Evolutionary conservation across 1,140 invertebrate species (phyloP).

Genomic region (Ceratitis capitata): DNA sequence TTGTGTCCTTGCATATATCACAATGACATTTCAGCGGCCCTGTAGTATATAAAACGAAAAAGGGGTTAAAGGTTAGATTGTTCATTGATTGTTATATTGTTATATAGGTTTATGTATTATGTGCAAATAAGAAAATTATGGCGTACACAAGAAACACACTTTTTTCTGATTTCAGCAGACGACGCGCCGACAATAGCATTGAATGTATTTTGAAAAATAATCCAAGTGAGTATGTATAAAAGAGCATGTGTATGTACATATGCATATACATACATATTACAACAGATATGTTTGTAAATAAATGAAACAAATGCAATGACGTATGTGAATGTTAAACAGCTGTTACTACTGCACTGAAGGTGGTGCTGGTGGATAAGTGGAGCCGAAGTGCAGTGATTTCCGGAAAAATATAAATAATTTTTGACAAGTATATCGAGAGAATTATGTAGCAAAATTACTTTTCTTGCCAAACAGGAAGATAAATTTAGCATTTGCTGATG

Average conservation of each 20-base stretch:
- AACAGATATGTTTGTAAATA: background rate
- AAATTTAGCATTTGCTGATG: background rate
- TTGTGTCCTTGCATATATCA: slow-evolving; percentile 79
- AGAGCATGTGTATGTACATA: background rate
- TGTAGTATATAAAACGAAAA: slow-evolving; percentile 58
- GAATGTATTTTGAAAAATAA: background rate
- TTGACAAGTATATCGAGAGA: background rate
- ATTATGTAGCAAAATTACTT: background rate
- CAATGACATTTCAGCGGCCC: slow-evolving; percentile 77
- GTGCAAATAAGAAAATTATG: background rate
- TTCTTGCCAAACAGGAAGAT: background rate
- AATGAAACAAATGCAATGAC: slow-evolving; percentile 31
- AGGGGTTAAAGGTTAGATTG: background rate
- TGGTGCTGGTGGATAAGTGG: background rate
- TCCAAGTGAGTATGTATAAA: background rate
- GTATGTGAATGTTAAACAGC: background rate
- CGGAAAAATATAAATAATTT: slow-evolving; percentile 24
- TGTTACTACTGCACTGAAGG: background rate
- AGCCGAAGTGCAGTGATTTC: slow-evolving; percentile 13
- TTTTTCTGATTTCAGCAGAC: slow-evolving; percentile 17
- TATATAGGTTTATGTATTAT: background rate
- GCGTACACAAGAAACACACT: background rate
- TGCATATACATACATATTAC: background rate
- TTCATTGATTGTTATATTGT: background rate
- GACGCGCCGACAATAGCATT: background rate